phyloP scores from a whole-genome alignment of 2,113 vertebrate species.

The Sarotherodon lohbergeri region DNA sequence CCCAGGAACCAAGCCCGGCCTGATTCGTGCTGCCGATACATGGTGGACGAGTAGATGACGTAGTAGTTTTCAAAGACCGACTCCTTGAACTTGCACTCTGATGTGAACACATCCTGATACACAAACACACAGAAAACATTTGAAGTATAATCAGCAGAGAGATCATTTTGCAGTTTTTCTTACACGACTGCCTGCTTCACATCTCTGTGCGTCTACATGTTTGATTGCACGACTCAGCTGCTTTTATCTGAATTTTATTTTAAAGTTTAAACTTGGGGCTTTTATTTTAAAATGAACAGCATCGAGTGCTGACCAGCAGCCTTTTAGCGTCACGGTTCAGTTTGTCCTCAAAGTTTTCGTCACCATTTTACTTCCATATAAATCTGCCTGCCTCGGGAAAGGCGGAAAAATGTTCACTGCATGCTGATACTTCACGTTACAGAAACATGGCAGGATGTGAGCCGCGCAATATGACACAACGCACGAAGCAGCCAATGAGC shows the following conservation, averaged over 20 bases:
- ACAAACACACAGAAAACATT: slow-evolving; percentile 7
- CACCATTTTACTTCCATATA: fast-evolving
- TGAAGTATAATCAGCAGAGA: not conserved
- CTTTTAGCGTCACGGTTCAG: not conserved
- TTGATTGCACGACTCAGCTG: not conserved
- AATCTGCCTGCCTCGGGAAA: not conserved
- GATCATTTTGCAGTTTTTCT: not conserved
- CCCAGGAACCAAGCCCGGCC: slow-evolving; percentile 97
- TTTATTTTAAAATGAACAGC: not conserved
- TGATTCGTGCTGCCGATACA: slow-evolving; percentile 95
- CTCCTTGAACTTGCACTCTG: slow-evolving; percentile 98
- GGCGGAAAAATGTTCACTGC: not conserved
- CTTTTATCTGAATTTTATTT: not conserved
- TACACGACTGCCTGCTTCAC: fast-evolving
- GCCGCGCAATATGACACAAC: not conserved
- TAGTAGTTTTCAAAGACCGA: slow-evolving; percentile 99
- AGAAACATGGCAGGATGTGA: not conserved
- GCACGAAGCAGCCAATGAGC: fast-evolving
- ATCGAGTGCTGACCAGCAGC: not conserved
- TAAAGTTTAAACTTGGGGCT: not conserved
- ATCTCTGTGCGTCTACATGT: not conserved
- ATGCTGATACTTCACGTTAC: not conserved
- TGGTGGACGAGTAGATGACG: slow-evolving; percentile 96
- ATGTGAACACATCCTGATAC: slow-evolving; percentile 88
- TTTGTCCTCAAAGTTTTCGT: not conserved